Percentiles rank a stretch among this genome's conserved stretches.
Evolutionary conservation across 2,797 vertebrate genomes (phyloP).

Genomic region (Nyctibius grandis): DNA sequence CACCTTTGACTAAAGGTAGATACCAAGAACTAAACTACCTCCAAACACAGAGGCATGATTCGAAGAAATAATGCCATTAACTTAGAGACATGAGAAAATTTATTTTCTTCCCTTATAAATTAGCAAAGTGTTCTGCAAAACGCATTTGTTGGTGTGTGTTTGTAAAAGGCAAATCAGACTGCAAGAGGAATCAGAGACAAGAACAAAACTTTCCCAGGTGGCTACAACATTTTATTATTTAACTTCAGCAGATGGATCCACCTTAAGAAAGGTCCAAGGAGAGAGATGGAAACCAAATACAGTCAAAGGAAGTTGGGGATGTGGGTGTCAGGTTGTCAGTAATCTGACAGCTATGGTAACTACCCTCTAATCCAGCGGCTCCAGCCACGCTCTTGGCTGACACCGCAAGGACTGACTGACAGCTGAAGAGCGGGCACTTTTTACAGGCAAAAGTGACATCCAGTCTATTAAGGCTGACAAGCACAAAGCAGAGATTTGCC

Average conservation of each 20-base stretch:
- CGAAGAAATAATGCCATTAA: not conserved
- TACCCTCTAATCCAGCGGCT: slow-evolving; percentile 99
- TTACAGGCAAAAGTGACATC: slow-evolving; percentile 99
- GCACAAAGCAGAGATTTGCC: slow-evolving; percentile 99
- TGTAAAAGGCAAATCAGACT: not conserved
- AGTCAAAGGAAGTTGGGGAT: slow-evolving; percentile 93
- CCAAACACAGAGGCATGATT: not conserved
- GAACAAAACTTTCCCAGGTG: slow-evolving; percentile 49
- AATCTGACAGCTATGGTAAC: slow-evolving; percentile 99
- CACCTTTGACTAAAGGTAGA: not conserved
- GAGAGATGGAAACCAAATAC: slow-evolving; percentile 85
- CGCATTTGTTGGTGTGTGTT: not conserved
- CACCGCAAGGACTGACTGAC: slow-evolving; percentile 97
- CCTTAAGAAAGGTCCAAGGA: slow-evolving; percentile 79
- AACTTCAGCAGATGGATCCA: slow-evolving; percentile 69
- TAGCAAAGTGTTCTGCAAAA: not conserved
- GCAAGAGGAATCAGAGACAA: not conserved
- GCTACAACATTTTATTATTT: slow-evolving; percentile 42
- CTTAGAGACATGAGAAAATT: not conserved
- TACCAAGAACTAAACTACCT: not conserved
- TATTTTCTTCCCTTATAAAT: not conserved
- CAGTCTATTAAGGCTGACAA: slow-evolving; percentile 99
- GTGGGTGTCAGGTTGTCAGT: slow-evolving; percentile 99
- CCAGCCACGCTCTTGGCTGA: slow-evolving; percentile 96
- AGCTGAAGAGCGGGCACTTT: slow-evolving; percentile 97